Percentiles rank a stretch among this genome's conserved stretches.
phyloP scores from a whole-genome alignment of 2,113 vertebrate species.

The Burhinus bistriatus region DNA sequence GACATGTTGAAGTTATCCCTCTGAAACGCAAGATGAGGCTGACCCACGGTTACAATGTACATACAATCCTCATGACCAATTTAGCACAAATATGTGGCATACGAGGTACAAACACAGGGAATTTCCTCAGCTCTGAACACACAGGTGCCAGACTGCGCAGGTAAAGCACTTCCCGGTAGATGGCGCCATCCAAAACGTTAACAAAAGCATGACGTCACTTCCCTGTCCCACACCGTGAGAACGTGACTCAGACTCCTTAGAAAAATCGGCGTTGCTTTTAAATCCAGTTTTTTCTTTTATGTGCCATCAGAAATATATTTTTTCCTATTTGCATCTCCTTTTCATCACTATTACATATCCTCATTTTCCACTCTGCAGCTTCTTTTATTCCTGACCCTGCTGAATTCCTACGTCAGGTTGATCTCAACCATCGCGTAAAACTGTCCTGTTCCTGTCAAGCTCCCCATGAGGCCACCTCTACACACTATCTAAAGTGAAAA shows the following conservation, averaged over 20 bases:
- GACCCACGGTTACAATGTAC: background rate
- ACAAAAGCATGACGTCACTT: rapidly evolving
- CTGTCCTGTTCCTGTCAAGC: too few relatives aligned
- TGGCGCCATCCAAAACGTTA: background rate
- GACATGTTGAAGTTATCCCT: background rate
- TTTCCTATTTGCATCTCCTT: background rate
- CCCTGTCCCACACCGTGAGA: rapidly evolving
- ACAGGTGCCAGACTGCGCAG: rapidly evolving
- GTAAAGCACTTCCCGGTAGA: background rate
- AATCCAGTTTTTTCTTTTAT: background rate
- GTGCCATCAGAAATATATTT: background rate
- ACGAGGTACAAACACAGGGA: too few relatives aligned
- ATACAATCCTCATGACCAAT: background rate
- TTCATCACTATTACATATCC: background rate
- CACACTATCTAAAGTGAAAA: rapidly evolving
- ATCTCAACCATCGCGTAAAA: rapidly evolving
- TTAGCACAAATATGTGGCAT: background rate
- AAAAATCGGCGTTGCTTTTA: background rate
- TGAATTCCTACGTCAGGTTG: background rate
- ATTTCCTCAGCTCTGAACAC: background rate
- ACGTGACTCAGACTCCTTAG: too few relatives aligned
- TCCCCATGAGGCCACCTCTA: rapidly evolving
- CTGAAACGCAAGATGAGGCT: background rate
- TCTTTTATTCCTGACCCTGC: background rate
- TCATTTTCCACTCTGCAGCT: background rate